phyloP scores from a whole-genome alignment of 2,113 vertebrate genomes.

The Actenoides hombroni region DNA sequence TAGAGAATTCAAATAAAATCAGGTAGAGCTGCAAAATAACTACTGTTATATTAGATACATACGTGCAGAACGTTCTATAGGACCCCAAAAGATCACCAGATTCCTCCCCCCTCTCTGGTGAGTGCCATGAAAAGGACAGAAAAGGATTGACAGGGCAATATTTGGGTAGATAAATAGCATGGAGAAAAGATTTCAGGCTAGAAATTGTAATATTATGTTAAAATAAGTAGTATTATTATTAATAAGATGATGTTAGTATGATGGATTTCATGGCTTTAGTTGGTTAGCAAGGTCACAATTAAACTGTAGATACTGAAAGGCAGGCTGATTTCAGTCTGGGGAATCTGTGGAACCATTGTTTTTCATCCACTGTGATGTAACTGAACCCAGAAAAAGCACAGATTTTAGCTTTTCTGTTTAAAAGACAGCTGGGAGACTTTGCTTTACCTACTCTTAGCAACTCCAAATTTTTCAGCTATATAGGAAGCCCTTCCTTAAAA shows the following conservation, averaged over 20 bases:
- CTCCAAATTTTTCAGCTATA: slow-evolving; percentile 21
- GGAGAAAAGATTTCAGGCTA: background rate
- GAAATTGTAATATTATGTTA: too few relatives aligned
- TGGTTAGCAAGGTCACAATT: background rate
- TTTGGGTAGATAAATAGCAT: fast-evolving
- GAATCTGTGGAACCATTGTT: background rate
- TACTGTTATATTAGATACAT: background rate
- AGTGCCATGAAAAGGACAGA: background rate
- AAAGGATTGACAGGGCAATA: background rate
- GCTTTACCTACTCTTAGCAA: background rate
- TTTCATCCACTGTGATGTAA: background rate
- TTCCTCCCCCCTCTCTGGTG: background rate
- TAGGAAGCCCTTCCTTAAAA: background rate
- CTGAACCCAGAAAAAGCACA: background rate
- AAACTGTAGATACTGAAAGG: background rate
- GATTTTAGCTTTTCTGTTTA: background rate
- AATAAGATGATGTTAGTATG: background rate
- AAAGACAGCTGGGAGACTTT: background rate
- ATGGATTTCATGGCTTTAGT: background rate
- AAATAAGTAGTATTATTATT: too few relatives aligned
- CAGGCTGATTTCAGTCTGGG: background rate
- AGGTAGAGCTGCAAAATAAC: background rate
- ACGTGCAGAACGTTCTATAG: background rate
- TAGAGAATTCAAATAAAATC: background rate
- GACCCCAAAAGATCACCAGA: background rate